A percentile compares a stretch with the other conserved stretches of the same genome.
These are phyloP conservation scores for Hymenopus coronatus DNA, from an alignment of 2,888 invertebrate species.

Conservation along the genomic window DNA sequence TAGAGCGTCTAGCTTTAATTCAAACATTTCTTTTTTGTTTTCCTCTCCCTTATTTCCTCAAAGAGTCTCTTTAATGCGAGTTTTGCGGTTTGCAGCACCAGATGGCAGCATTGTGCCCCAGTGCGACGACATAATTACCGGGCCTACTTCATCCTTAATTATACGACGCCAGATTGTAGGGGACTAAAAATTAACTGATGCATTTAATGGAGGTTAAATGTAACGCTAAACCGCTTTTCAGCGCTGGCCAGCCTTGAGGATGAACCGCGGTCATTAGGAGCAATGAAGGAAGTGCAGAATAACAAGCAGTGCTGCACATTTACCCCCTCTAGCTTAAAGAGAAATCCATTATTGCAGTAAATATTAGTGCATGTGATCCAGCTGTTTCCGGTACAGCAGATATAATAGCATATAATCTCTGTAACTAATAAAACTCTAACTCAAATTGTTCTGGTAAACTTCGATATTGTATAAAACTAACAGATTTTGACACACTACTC, in stretches of 20 bases:
- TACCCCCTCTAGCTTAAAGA: neutral
- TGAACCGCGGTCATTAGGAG: neutral
- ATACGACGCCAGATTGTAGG: neutral
- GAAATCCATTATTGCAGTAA: neutral
- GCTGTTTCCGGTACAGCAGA: too few species aligned
- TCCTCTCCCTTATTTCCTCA: neutral
- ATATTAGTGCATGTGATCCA: neutral
- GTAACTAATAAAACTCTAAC: too few species aligned
- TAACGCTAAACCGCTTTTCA: neutral
- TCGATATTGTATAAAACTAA: too few species aligned
- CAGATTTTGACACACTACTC: too few species aligned
- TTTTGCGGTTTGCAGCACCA: slow-evolving; percentile 26
- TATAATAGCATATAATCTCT: too few species aligned
- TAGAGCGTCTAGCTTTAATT: neutral
- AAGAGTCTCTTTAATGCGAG: slow-evolving; percentile 25
- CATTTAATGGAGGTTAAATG: slow-evolving; percentile 12
- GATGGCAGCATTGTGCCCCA: slow-evolving; percentile 6
- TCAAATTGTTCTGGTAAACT: too few species aligned
- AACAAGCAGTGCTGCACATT: neutral
- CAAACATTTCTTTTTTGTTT: slow-evolving; percentile 2
- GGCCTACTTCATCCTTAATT: neutral
- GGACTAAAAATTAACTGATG: slow-evolving; percentile 11
- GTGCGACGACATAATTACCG: neutral
- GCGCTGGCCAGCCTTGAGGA: neutral
- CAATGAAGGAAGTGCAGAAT: neutral